Percentiles rank a stretch among this genome's conserved stretches.
Conservation (phyloP, 1,140 invertebrate species). For the Heliothis virescens region DNA sequence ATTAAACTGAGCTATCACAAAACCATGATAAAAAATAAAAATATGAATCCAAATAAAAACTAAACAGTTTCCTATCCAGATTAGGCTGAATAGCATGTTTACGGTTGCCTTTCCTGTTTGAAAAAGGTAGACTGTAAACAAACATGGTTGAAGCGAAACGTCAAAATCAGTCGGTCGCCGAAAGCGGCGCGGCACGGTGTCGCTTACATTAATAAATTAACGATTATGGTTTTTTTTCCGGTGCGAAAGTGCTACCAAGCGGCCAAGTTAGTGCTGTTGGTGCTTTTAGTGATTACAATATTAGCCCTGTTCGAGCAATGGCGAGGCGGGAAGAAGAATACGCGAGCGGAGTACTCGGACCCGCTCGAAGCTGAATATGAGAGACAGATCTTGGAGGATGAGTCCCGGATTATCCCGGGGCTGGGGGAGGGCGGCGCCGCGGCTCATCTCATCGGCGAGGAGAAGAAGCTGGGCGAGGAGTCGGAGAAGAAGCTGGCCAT, state of each 20-base stretch:
- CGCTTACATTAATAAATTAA: conserved; percentile 49
- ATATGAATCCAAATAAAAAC: conserved; percentile 14
- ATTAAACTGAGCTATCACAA: not conserved
- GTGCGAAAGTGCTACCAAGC: conserved; percentile 77
- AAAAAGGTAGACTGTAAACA: conserved; percentile 71
- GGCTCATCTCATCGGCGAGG: conserved; percentile 67
- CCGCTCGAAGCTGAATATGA: conserved; percentile 67
- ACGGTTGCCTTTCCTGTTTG: conserved; percentile 71
- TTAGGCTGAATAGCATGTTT: conserved; percentile 70
- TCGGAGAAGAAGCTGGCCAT: conserved; percentile 78
- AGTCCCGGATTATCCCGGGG: conserved; percentile 73
- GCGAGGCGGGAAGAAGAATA: conserved; percentile 72
- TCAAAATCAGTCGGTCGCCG: conserved; percentile 64
- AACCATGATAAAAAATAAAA: conserved; percentile 2
- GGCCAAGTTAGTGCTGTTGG: conserved; percentile 68
- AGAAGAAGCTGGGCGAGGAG: conserved; percentile 72
- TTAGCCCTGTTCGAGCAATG: conserved; percentile 75
- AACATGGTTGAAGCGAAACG: conserved; percentile 60
- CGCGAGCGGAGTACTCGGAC: conserved; percentile 60
- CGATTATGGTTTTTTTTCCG: conserved; percentile 73
- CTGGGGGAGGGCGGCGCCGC: conserved; percentile 76
- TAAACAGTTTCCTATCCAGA: conserved; percentile 54
- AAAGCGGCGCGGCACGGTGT: conserved; percentile 51
- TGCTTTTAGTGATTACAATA: conserved; percentile 70
- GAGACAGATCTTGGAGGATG: conserved; percentile 73